Evolutionary conservation across 2,888 invertebrate species (phyloP), one percentile per base, ranked within the genome.

Genomic region (Lutraria lutraria): DNA sequence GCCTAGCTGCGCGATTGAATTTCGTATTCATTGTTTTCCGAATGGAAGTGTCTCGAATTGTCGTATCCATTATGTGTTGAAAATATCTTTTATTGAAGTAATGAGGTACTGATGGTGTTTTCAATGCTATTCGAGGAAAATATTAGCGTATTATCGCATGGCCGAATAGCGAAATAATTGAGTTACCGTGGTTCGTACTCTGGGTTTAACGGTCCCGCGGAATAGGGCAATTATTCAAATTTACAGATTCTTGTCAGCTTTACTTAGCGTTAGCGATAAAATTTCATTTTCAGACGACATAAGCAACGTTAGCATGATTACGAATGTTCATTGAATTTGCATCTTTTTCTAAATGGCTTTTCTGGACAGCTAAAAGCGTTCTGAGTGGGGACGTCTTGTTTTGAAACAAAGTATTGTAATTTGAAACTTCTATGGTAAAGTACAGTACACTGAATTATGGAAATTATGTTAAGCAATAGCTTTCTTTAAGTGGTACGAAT

Each of bases 181-280:
- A 90, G 92, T 90, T 90, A 92, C 89, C 89, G 83, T 76, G 89
- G 85, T 63, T 63, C 56, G 85, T 89, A 81, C 81, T 89, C 88
- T 88, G 82, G 63, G 72, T 87, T 87, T 81, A 83, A 79, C 81
- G 89, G 80, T 56, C 34, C 83, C 84, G 88, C 81, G 88, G 86
- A 88, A 90, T 89, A 87, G 31, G 83, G 89, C 91, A 91, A 91
- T 91, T 91, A 91, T 91, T 91, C 91, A 91, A 90, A 91, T 91
- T 85, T 91, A 88, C 87, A 83, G 81, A 87, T 85, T 86, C 83
- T 85, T 91, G 90, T 90, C 91, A 88, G 72, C 81, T 85, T 90
- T 90, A 91, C 91, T 91, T 91, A 91, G 88, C n/a, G 87, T 88
- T 85, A 88, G 89, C 86, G 89, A 91, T 91, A 89, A 89, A 86